A percentile compares a stretch with the other conserved stretches of the same genome.
Evolutionary conservation across 1,140 invertebrate genomes (phyloP).

Genomic region (Neuroterus valhalla): DNA sequence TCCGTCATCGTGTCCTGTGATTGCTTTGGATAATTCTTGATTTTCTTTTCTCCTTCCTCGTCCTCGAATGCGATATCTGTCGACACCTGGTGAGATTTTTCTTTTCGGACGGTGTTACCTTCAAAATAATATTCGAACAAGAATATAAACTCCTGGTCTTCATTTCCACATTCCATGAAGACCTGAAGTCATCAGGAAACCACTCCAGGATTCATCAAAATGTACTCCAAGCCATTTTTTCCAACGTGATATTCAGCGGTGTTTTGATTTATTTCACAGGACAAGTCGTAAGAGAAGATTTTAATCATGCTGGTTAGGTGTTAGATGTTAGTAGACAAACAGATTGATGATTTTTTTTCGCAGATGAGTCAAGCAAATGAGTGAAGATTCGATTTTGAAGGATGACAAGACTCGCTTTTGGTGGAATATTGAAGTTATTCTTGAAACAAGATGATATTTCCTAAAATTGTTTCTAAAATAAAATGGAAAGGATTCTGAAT

Average conservation of each 20-base stretch:
- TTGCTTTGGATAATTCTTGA: conserved; percentile 2
- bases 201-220: neutral
- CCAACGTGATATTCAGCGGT: neutral
- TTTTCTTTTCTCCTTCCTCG: conserved; percentile 4
- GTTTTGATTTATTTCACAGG: neutral
- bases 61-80: neutral
- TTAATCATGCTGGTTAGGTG: too few relatives aligned
- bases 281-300: neutral
- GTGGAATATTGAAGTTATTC: too few relatives aligned
- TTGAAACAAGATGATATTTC: too few relatives aligned
- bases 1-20: conserved; percentile 61
- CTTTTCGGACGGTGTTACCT: conserved; percentile 61
- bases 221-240: neutral
- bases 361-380: too few relatives aligned
- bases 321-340: too few relatives aligned
- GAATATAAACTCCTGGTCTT: neutral
- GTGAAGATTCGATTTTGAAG: too few relatives aligned
- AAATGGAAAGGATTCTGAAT: too few relatives aligned
- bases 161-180: neutral
- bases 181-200: neutral
- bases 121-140: conserved; percentile 54
- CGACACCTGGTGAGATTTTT: conserved; percentile 22
- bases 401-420: too few relatives aligned
- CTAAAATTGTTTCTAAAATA: too few relatives aligned
- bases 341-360: too few relatives aligned